A percentile compares a stretch with the other conserved stretches of the same genome.
These are phyloP conservation scores for Tragopan temminckii DNA, from an alignment of 2,797 vertebrate species.

Conservation along the genomic window DNA sequence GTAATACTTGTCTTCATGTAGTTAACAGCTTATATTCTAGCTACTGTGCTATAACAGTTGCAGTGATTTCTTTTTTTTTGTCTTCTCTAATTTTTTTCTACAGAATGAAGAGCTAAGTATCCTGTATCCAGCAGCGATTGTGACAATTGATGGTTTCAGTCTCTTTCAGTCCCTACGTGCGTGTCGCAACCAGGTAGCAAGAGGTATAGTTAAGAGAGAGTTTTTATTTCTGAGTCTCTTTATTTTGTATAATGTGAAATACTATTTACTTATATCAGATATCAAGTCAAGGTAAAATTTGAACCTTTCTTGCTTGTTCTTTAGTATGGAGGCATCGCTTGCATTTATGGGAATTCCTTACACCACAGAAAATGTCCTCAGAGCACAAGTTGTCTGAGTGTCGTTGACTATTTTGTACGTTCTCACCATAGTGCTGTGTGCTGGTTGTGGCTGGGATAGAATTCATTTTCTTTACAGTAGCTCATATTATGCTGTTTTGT, in stretches of 20 bases:
- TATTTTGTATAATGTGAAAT: not conserved
- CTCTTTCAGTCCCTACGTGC: conserved; percentile 98
- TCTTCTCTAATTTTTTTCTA: not conserved
- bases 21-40: not conserved
- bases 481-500: not conserved
- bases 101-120: conserved; percentile 98
- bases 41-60: not conserved
- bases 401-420: not conserved
- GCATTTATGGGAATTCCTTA: not conserved
- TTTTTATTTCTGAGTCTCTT: not conserved
- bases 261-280: not conserved
- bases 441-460: not conserved
- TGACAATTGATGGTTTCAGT: conserved; percentile 98
- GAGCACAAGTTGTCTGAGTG: not conserved
- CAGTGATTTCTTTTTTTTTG: not conserved
- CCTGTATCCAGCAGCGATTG: conserved; percentile 93
- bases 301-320: not conserved
- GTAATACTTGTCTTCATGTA: not conserved
- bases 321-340: not conserved
- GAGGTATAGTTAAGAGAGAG: conserved; percentile 85
- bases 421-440: not conserved
- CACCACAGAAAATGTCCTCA: not conserved
- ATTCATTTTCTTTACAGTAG: not conserved
- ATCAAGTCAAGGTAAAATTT: not conserved
- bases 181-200: conserved; percentile 97